Conservation (phyloP, 1,140 invertebrate species). For the Drosophila truncata region DNA sequence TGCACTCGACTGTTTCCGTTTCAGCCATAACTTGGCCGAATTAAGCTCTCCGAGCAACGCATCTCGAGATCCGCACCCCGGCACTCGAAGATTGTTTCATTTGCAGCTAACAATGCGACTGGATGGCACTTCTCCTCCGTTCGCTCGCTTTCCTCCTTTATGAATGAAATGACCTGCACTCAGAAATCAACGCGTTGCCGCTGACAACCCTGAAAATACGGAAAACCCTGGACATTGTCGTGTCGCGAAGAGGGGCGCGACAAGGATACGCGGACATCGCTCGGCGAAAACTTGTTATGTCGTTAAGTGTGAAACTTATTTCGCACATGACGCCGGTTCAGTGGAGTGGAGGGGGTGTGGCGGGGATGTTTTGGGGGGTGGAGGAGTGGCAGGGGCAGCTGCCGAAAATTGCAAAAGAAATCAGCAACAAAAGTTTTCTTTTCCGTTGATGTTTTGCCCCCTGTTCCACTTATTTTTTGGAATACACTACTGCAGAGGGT, state of each 20-base stretch:
- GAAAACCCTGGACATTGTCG: slow-evolving; percentile 65
- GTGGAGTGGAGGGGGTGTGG: slow-evolving; percentile 1
- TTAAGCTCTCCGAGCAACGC: slow-evolving; percentile 26
- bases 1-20: slow-evolving; percentile 31
- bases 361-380: not conserved
- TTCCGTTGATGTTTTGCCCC: slow-evolving; percentile 37
- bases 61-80: slow-evolving; percentile 27
- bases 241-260: not conserved
- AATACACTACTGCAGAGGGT: not conserved
- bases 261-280: slow-evolving; percentile 32
- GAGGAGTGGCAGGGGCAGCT: slow-evolving; percentile 25
- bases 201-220: slow-evolving; percentile 37
- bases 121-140: slow-evolving; percentile 31
- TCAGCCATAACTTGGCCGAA: slow-evolving; percentile 36
- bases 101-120: slow-evolving; percentile 39
- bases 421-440: slow-evolving; percentile 80
- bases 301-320: slow-evolving; percentile 84
- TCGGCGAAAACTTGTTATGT: slow-evolving; percentile 78
- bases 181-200: slow-evolving; percentile 43
- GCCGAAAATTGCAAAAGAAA: slow-evolving; percentile 78
- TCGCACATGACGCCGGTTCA: slow-evolving; percentile 73
- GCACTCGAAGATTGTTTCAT: slow-evolving; percentile 34
- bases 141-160: slow-evolving; percentile 25
- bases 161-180: slow-evolving; percentile 68
- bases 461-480: not conserved